Base-by-base conservation (phyloP, 2,113 vertebrate genomes). In the Microcebus lehilahytsara region DNA sequence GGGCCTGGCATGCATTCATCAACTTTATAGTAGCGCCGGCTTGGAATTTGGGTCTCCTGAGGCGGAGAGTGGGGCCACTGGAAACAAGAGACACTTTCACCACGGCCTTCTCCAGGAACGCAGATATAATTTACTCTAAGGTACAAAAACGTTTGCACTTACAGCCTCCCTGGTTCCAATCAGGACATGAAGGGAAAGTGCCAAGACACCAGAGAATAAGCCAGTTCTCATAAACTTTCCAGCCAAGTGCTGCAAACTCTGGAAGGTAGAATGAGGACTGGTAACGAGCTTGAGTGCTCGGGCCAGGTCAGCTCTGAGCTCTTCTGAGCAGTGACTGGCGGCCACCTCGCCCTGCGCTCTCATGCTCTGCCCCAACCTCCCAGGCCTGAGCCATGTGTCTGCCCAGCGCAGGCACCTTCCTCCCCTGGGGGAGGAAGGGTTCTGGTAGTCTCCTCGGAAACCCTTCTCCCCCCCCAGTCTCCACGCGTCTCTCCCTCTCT, bases 141-240 rank as follows among this genome's bases (percentile, higher is more conserved):
- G 97, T 97, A 98, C 97, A 98, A 94, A 97, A 98, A 96, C 96
- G 92, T 95, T 97, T 97, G 98, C 97, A 92, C 98, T 98, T 93
- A 96, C 90, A 97, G 97, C 93, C 95, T 97, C 97, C 97, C 96
- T 98, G 98, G 96, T 98, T 98, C 98, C 97, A 97, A 98, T 97
- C 97, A 97, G 93, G 96, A 97, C 96, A 95, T 89, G 96, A 92
- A 90, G 97, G 78, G 93, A 91, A 97, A 92, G 94, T 94, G 97
- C 95, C 97, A 98, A 94, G 97, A 96, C 97, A 95, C 95, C 92
- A 89, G 97, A 97, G 97, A 97, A 97, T 92, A 97, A 97, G 97
- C 98, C 96, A 98, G 95, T 92, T 91, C 98, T 97, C 98, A 96
- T 97, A 98, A 98, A 97, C 89, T 92, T 91, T 96, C 96, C 96